A percentile compares a stretch with the other conserved stretches of the same genome.
Evolutionary conservation across 2,113 vertebrate genomes (phyloP).

Genomic region (Chamaea fasciata): DNA sequence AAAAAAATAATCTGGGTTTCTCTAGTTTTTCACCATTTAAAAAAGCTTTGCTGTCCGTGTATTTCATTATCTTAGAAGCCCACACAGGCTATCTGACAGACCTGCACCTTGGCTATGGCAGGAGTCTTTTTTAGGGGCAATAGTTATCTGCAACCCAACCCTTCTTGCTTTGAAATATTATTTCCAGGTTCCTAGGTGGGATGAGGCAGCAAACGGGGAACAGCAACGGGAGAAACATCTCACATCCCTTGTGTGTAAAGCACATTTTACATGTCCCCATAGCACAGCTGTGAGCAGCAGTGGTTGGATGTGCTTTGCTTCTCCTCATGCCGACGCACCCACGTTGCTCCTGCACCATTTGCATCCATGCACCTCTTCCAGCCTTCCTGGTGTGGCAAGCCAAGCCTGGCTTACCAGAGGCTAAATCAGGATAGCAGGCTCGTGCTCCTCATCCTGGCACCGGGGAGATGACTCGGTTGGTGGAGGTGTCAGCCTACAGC

Average conservation of each 20-base stretch:
- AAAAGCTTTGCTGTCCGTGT: neutral
- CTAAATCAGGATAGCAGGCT: constrained; percentile 56
- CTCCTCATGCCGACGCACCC: neutral
- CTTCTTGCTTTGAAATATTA: neutral
- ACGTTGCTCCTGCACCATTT: neutral
- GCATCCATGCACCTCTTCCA: neutral
- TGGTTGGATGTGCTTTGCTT: neutral
- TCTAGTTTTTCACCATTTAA: neutral
- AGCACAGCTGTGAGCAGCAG: neutral
- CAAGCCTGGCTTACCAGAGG: neutral
- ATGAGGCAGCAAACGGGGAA: neutral
- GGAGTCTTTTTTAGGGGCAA: neutral
- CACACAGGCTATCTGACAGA: neutral
- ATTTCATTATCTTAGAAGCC: neutral
- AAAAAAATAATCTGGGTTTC: neutral
- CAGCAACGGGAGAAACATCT: neutral
- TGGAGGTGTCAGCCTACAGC: constrained; percentile 65
- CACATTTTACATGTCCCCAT: neutral
- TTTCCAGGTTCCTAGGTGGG: neutral
- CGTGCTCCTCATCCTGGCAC: constrained; percentile 53
- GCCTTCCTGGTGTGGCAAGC: neutral
- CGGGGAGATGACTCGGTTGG: constrained; percentile 51
- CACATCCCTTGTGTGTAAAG: neutral
- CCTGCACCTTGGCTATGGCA: neutral
- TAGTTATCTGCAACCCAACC: neutral